A percentile compares a stretch with the other conserved stretches of the same genome.
Conservation (phyloP, 2,888 invertebrate genomes). For the Epiperipatus broadwayi region DNA sequence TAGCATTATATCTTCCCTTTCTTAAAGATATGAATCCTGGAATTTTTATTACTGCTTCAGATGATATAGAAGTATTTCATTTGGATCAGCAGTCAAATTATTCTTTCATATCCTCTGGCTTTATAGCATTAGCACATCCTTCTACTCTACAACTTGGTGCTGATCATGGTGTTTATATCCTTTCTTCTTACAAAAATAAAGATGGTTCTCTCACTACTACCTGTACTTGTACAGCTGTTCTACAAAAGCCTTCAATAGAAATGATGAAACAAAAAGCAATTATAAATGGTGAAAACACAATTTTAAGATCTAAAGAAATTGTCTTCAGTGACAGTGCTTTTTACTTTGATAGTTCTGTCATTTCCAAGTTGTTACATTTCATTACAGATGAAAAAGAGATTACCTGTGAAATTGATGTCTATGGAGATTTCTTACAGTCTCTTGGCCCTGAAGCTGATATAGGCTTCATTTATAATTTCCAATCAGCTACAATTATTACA, state of each 20-base stretch:
- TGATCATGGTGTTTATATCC: conserved; percentile 32
- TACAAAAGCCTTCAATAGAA: conserved; percentile 30
- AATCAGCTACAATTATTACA: conserved; percentile 22
- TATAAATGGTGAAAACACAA: conserved; percentile 19
- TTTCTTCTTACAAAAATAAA: too few species aligned
- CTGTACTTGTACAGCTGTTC: conserved; percentile 26
- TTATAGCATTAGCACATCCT: conserved; percentile 32
- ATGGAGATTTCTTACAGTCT: conserved; percentile 32
- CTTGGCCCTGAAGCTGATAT: conserved; percentile 24
- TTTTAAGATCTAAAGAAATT: too few species aligned
- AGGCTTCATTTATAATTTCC: conserved; percentile 23
- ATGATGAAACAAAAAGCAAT: conserved; percentile 27
- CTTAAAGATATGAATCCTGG: conserved; percentile 27
- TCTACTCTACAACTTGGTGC: conserved; percentile 28
- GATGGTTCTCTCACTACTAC: conserved; percentile 15
- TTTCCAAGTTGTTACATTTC: conserved; percentile 24
- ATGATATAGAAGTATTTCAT: conserved; percentile 29
- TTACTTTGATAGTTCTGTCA: conserved; percentile 28
- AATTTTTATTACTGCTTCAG: conserved; percentile 30
- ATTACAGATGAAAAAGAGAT: conserved; percentile 22
- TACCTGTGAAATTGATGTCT: conserved; percentile 31
- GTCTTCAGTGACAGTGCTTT: conserved; percentile 33
- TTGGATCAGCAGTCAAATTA: conserved; percentile 16
- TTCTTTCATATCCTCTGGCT: conserved; percentile 23
- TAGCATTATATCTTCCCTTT: conserved; percentile 30